Conservation (phyloP, 1,140 invertebrate species). For the Aphelenchoides besseyi region DNA sequence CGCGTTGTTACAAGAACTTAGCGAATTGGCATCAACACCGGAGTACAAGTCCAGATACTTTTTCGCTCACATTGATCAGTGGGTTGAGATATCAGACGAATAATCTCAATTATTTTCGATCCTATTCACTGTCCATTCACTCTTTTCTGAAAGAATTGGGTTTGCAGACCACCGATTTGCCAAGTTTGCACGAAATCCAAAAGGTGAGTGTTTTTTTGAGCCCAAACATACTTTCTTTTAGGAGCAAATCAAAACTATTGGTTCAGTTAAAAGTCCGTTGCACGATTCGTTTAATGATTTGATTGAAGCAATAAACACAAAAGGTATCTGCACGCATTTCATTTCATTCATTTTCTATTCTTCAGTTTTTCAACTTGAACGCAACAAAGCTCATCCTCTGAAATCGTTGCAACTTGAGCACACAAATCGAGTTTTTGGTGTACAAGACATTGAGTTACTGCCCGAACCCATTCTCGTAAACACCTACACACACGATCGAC, state of each 20-base stretch:
- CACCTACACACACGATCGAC: neutral
- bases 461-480: constrained; percentile 31
- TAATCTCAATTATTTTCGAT: neutral
- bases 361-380: constrained; percentile 23
- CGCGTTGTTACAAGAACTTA: constrained; percentile 13
- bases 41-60: constrained; percentile 16
- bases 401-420: constrained; percentile 41
- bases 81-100: neutral
- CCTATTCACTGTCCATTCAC: constrained; percentile 3
- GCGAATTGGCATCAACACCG: neutral
- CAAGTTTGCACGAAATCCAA: neutral
- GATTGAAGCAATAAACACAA: neutral
- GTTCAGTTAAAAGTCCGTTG: neutral
- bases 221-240: neutral
- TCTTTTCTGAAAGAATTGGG: constrained; percentile 1
- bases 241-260: neutral
- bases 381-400: constrained; percentile 33
- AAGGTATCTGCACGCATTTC: neutral
- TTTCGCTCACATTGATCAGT: constrained; percentile 21
- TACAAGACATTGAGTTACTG: constrained; percentile 36
- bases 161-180: neutral
- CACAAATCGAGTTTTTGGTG: constrained; percentile 39
- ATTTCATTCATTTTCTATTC: neutral
- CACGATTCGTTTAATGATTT: neutral
- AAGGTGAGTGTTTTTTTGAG: constrained; percentile 12